These are phyloP conservation scores for Sycophaga agraensis DNA, from an alignment of 1,140 invertebrate genomes.

Conservation along the genomic window DNA sequence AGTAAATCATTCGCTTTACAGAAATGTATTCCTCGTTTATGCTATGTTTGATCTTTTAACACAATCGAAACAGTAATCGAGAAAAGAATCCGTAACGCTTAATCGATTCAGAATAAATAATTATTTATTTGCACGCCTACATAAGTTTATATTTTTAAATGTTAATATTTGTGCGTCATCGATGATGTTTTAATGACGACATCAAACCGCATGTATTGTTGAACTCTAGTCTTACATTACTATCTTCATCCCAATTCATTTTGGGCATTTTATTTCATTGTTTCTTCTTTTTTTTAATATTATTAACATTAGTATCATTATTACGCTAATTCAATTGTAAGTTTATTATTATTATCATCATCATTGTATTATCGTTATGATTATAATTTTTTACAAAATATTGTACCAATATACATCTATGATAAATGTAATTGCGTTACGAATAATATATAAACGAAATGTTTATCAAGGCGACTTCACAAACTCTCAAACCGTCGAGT, in stretches of 20 bases:
- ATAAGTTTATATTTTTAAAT: constrained; percentile 47
- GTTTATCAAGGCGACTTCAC: constrained; percentile 26
- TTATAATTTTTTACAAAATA: constrained; percentile 1
- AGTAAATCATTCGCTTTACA: too few relatives aligned
- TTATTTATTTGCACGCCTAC: background rate
- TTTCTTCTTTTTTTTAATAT: background rate
- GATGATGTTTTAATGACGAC: constrained; percentile 42
- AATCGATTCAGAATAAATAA: too few relatives aligned
- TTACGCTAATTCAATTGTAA: background rate
- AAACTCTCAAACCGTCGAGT: constrained; percentile 4
- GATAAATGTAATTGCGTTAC: background rate
- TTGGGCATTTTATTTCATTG: constrained; percentile 35
- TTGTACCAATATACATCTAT: background rate
- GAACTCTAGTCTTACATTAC: constrained; percentile 57
- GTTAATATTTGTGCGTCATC: constrained; percentile 55
- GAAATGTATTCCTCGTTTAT: too few relatives aligned
- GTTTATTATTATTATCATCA: background rate
- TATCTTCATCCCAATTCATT: constrained; percentile 36
- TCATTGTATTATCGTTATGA: too few relatives aligned
- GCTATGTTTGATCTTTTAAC: too few relatives aligned
- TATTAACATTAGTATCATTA: background rate
- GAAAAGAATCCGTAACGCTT: too few relatives aligned
- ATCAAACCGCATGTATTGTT: constrained; percentile 53
- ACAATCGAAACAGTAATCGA: too few relatives aligned
- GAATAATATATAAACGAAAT: constrained; percentile 1